Conservation (phyloP, 1,140 invertebrate genomes). For the Bursaphelenchus mucronatus region DNA sequence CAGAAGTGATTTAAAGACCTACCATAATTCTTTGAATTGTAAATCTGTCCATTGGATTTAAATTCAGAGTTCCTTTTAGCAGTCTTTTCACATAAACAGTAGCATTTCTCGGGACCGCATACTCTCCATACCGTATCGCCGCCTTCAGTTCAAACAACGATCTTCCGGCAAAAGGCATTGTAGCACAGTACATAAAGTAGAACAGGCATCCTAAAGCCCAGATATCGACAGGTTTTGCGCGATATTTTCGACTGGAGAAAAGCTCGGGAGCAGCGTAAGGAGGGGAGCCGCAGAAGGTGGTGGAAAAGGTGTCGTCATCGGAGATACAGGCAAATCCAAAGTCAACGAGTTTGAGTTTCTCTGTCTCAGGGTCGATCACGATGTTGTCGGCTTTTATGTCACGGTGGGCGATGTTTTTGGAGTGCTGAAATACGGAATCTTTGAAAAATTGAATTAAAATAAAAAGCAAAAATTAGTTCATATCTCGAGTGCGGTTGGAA, state of each 20-base stretch:
- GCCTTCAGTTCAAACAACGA: background rate
- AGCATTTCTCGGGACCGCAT: background rate
- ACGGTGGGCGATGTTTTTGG: slow-evolving; percentile 73
- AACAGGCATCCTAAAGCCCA: slow-evolving; percentile 78
- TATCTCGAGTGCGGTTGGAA: no score
- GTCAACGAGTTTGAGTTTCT: slow-evolving; percentile 55
- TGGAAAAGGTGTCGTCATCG: background rate
- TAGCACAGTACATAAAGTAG: slow-evolving; percentile 75
- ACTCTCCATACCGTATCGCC: background rate
- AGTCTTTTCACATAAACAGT: background rate
- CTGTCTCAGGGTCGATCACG: slow-evolving; percentile 66
- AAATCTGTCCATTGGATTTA: background rate
- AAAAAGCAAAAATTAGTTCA: no score
- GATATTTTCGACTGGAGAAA: slow-evolving; percentile 66
- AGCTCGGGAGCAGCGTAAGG: slow-evolving; percentile 12
- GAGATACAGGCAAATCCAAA: background rate
- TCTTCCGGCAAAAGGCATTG: slow-evolving; percentile 69
- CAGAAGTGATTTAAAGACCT: background rate
- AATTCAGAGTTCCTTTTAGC: slow-evolving; percentile 5
- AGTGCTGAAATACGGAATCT: slow-evolving; percentile 60
- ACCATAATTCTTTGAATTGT: slow-evolving; percentile 12
- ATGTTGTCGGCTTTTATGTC: slow-evolving; percentile 81
- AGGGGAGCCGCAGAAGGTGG: slow-evolving; percentile 14
- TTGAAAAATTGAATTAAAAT: no score
- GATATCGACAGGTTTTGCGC: slow-evolving; percentile 68